Evolutionary conservation across 2,888 invertebrate species (phyloP), one percentile per base, ranked within the genome.

Genomic region (Pyrochroa serraticornis): DNA sequence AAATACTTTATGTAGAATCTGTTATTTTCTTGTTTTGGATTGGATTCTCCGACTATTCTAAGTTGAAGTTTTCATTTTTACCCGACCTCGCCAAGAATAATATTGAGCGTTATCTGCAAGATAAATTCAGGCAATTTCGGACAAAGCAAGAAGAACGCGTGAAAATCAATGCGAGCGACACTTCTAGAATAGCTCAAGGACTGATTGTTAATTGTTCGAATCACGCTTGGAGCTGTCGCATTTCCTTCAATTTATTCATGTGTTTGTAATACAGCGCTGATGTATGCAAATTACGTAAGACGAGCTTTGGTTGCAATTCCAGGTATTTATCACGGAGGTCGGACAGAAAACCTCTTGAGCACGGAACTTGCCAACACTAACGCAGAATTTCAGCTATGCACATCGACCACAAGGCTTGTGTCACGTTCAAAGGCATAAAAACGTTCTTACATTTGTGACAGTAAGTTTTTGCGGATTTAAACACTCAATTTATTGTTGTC

Each of bases 1-100:
- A 72, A 71, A 71, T 71, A 70, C 68, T 70, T 65, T 64, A 62
- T 65, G 63, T 68, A 63, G 63, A 67, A 68, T 71, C 68, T 69
- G 68, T 70, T 70, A 68, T 71, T 69, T 67, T 66, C 67, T 70
- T 70, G 68, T 69, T 69, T 68, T 66, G 57, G 61, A 65, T 63
- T 64, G 60, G 59, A 65, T 57, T 58, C 57, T 54, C 62, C 46
- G 22, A 57, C 62, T 46, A 22, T 22, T 22, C 22, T 22, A 22
- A 22, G 61, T 51, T 54, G 61, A 43, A 55, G 48, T 55, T 37
- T 55, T 55, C 54, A 43, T 55, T 49, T 55, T 55, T 48, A 38
- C 12, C 14, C 35, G 46, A 44, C 41, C 46, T 39, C 46, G 53
- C 53, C 46, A 53, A 53, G 53, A 53, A 46, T 53, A 53, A 45